Evolutionary conservation across 2,113 vertebrate genomes (phyloP).

Genomic region (Gymnarchus niloticus): DNA sequence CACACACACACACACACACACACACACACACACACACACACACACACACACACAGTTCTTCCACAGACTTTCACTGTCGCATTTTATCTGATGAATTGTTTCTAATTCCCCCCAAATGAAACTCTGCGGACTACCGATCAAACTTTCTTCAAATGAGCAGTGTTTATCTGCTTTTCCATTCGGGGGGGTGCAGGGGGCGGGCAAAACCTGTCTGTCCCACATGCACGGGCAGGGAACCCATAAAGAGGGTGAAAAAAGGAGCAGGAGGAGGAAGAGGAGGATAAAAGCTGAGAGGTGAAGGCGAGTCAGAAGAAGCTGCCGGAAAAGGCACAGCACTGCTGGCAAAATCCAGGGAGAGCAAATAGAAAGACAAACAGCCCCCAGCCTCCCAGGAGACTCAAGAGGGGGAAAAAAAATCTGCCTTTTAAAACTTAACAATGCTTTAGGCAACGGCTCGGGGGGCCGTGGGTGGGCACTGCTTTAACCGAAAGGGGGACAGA

Average conservation of each 20-base stretch:
- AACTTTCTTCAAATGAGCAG: not conserved
- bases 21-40: not conserved
- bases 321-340: not conserved
- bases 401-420: not conserved
- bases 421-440: conserved; percentile 8
- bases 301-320: not conserved
- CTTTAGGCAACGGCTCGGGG: not conserved
- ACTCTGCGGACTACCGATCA: not conserved
- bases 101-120: not conserved
- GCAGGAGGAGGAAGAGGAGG: not conserved
- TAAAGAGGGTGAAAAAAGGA: not conserved
- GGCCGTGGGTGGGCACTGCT: not conserved
- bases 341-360: not conserved
- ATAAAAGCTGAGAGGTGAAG: not conserved
- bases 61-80: not conserved
- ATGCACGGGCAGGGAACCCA: not conserved
- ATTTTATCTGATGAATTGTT: not conserved
- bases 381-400: conserved; percentile 1
- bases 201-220: not conserved
- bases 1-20: not conserved
- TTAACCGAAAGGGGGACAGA: not conserved
- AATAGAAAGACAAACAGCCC: not conserved
- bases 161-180: not conserved
- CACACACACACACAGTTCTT: not conserved
- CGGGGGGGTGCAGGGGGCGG: not conserved